Evolutionary conservation across 2,888 invertebrate species (phyloP).

Genomic region (Yponomeuta plumbellus): DNA sequence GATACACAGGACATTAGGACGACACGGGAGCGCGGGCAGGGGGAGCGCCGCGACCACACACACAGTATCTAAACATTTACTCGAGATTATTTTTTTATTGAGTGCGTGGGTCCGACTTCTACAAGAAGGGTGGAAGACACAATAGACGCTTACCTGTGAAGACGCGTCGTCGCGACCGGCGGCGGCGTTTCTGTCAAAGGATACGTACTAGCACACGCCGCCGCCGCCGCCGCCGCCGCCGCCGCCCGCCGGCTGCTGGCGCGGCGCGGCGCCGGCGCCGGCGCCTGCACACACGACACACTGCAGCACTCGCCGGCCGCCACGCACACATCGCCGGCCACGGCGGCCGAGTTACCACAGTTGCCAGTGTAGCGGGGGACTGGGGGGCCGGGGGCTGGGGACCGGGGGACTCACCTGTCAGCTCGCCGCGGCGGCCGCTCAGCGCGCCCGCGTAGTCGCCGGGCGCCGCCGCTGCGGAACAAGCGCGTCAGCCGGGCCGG

Average conservation of each 20-base stretch:
- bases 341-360: neutral
- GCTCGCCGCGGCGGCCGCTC: constrained; percentile 78
- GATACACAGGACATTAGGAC: neutral
- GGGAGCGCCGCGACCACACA: neutral
- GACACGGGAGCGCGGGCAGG: neutral
- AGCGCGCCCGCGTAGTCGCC: constrained; percentile 91
- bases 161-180: no score
- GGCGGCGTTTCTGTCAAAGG: no score
- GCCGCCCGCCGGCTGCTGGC: neutral
- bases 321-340: neutral
- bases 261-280: neutral
- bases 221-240: neutral
- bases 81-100: no score
- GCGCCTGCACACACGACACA: neutral
- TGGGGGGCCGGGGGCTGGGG: neutral
- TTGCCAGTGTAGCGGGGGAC: no score
- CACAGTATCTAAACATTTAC: neutral
- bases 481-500: constrained; percentile 7
- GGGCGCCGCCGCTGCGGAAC: constrained; percentile 39
- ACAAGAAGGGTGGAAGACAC: no score
- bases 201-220: no score
- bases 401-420: neutral
- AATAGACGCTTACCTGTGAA: no score
- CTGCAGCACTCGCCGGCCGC: neutral
- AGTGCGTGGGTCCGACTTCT: no score